Evolutionary conservation across 2,113 vertebrate species (phyloP).

Genomic region (Pseudorasbora parva): DNA sequence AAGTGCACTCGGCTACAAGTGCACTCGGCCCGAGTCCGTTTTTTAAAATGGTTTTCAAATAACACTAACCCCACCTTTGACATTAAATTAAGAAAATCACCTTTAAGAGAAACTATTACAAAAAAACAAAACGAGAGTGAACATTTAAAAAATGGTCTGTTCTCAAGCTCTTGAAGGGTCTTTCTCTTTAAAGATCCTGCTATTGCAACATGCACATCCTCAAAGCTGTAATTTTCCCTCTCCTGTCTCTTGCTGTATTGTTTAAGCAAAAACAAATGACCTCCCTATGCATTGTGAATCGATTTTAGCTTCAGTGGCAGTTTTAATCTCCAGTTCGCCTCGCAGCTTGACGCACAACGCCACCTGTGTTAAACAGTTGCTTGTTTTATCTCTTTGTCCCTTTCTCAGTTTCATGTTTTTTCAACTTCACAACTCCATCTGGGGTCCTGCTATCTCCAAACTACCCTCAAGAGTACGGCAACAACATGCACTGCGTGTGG

Average conservation of each 20-base stretch:
- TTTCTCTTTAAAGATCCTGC: background rate
- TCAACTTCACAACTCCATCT: slow-evolving; percentile 97
- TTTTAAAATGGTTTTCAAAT: no score
- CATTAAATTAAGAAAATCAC: no score
- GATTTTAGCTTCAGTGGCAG: background rate
- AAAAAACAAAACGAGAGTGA: background rate
- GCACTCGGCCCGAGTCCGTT: no score
- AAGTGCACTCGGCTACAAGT: no score
- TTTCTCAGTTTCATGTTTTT: slow-evolving; percentile 91
- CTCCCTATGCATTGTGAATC: slow-evolving; percentile 23
- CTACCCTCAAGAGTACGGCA: slow-evolving; percentile 97
- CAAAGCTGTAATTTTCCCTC: background rate
- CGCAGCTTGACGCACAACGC: background rate
- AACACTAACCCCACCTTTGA: no score
- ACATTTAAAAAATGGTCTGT: background rate
- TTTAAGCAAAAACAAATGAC: slow-evolving; percentile 24
- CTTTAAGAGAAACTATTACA: no score
- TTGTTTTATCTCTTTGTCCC: background rate
- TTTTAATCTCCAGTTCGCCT: slow-evolving; percentile 19
- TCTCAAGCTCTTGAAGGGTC: background rate
- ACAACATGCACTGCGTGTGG: slow-evolving; percentile 98
- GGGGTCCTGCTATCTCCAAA: slow-evolving; percentile 94
- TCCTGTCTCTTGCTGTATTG: background rate
- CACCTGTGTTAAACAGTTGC: background rate
- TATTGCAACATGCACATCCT: background rate